phyloP scores from a whole-genome alignment of 53 echinoderm and acorn worm species.

The Apostichopus leukothele region DNA sequence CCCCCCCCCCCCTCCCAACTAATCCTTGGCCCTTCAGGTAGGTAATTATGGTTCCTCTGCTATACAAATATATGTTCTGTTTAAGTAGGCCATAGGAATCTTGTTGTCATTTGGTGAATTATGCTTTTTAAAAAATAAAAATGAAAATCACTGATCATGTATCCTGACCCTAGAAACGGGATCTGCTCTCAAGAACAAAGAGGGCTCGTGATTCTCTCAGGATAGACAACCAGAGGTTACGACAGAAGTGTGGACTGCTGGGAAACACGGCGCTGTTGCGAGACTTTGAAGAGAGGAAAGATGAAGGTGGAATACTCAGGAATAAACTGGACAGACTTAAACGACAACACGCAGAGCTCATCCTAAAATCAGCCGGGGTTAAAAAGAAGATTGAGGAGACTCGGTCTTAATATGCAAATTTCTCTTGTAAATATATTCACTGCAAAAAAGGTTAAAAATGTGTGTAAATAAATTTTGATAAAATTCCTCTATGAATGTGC shows the following conservation, averaged over 20 bases:
- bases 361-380: constrained; percentile 81
- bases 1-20: too few species aligned
- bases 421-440: too few species aligned
- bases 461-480: too few species aligned
- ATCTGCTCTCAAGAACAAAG: constrained; percentile 89
- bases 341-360: constrained; percentile 88
- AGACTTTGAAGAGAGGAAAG: constrained; percentile 98
- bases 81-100: too few species aligned
- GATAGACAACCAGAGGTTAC: constrained; percentile 89
- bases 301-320: constrained; percentile 86
- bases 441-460: too few species aligned
- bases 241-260: constrained; percentile 86
- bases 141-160: too few species aligned
- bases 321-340: constrained; percentile 76
- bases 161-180: constrained; percentile 68
- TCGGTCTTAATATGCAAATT: constrained; percentile 8
- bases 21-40: too few species aligned
- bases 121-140: too few species aligned
- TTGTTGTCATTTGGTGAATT: too few species aligned
- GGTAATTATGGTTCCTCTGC: too few species aligned
- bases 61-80: too few species aligned
- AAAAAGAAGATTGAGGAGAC: constrained; percentile 92
- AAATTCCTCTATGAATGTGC: too few species aligned
- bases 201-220: constrained; percentile 88
- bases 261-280: constrained; percentile 82